These are phyloP conservation scores for Leptinotarsa juncta DNA, from an alignment of 2,888 invertebrate genomes.

Conservation along the genomic window DNA sequence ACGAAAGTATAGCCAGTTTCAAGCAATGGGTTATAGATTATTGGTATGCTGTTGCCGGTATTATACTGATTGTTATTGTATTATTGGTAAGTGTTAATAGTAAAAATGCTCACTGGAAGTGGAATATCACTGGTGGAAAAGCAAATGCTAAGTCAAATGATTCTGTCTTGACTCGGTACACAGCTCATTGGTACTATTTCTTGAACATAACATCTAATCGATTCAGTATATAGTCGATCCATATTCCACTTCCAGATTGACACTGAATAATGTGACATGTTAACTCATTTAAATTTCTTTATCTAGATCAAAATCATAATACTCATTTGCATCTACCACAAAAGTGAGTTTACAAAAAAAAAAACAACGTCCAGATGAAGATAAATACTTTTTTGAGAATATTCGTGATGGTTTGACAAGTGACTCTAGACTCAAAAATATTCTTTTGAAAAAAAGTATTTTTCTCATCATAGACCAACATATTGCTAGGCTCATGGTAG, in stretches of 20 bases:
- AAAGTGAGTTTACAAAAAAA: constrained; percentile 31
- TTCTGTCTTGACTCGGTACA: too few relatives aligned
- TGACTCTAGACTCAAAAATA: not conserved
- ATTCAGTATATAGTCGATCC: too few relatives aligned
- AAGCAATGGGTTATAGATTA: constrained; percentile 88
- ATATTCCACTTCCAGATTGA: constrained; percentile 5
- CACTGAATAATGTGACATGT: not conserved
- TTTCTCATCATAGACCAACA: too few relatives aligned
- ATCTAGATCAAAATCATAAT: constrained; percentile 44
- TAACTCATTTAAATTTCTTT: constrained; percentile 22
- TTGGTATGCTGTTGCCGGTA: constrained; percentile 90
- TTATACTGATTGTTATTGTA: constrained; percentile 78
- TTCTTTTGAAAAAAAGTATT: too few relatives aligned
- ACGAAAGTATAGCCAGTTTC: constrained; percentile 90
- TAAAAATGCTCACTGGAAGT: constrained; percentile 2
- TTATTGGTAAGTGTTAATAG: constrained; percentile 80
- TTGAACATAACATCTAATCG: too few relatives aligned
- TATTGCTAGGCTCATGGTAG: not conserved
- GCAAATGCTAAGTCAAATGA: not conserved
- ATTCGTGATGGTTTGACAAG: not conserved
- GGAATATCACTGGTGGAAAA: not conserved
- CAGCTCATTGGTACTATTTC: too few relatives aligned
- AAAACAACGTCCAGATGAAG: not conserved
- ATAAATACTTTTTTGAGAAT: not conserved
- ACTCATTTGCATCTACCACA: constrained; percentile 29